Conservation (phyloP, 2,113 vertebrate species). For the Corythornis cristatus region DNA sequence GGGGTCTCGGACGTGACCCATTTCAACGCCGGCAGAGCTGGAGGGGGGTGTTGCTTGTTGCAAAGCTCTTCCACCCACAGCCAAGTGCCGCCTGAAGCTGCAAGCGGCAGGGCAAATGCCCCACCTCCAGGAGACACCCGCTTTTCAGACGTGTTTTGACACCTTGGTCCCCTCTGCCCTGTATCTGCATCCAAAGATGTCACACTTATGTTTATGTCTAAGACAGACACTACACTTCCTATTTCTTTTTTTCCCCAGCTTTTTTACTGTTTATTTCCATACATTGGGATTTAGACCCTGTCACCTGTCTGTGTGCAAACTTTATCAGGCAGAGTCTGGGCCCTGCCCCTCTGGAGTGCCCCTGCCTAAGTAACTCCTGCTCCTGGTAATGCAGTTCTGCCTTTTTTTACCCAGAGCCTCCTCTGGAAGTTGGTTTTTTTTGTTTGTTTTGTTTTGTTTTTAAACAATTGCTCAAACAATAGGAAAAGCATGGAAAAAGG, state of each 20-base stretch:
- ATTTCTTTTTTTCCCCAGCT: background rate
- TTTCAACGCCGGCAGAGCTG: rapidly evolving
- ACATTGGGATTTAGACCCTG: background rate
- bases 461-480: background rate
- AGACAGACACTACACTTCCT: background rate
- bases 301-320: background rate
- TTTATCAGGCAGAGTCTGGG: rapidly evolving
- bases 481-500: background rate
- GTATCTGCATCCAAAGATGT: background rate
- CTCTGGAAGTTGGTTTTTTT: background rate
- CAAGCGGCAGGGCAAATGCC: background rate
- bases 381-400: background rate
- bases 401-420: background rate
- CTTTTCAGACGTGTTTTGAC: background rate
- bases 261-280: background rate
- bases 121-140: background rate
- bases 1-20: background rate
- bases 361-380: background rate
- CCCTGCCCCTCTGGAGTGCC: background rate
- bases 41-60: rapidly evolving
- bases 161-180: background rate
- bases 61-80: background rate
- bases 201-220: too few relatives aligned
- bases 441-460: background rate
- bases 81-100: background rate